Evolutionary conservation across 2,888 invertebrate genomes (phyloP), one percentile per base, ranked within the genome.

Genomic region (Monochamus alternatus): DNA sequence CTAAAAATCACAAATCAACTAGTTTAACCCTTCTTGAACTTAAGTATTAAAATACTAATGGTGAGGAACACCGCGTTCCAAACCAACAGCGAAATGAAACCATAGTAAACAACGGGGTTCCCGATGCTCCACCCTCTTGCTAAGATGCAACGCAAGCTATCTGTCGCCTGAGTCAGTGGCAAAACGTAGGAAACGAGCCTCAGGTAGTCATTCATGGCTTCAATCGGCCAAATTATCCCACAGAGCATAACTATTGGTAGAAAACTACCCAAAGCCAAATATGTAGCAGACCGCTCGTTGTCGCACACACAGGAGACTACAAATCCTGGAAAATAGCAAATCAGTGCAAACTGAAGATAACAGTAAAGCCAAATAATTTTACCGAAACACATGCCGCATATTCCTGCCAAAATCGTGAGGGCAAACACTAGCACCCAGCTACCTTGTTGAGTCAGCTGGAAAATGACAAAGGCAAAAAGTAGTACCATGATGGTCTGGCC

Each of bases 161-260:
- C 97, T 0, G 97, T 97, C 0, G 96, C 95, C 83, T 95, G 94
- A 0, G 98, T 98, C 22, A 97, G 90, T 0, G 98, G 98, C 30
- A 98, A 90, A 60, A 95, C 89, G 82, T 91, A 93, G 81, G 96
- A 94, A 60, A 96, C 83, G 58, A 80, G 71, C 91, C 76, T 93
- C 92, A 97, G 90, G 59, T 93, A 84, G 0, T 91, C 89, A 86
- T 96, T 96, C 95, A 98, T 98, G 58, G 95, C 97, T 91, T 98
- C 96, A 77, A 97, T 91, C 0, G 98, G 98, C 98, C 98, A 98
- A 82, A 98, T 95, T 77, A 98, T 96, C 67, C 96, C 96, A 82
- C 96, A 96, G 5, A 96, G 89, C 92, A 96, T 92, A 30, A 96
- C 94, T 87, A 96, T 95, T 1, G 96, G 96, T 76, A 96, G 88